Evolutionary conservation across 2,113 vertebrate species (phyloP).

Genomic region (Galemys pyrenaicus): DNA sequence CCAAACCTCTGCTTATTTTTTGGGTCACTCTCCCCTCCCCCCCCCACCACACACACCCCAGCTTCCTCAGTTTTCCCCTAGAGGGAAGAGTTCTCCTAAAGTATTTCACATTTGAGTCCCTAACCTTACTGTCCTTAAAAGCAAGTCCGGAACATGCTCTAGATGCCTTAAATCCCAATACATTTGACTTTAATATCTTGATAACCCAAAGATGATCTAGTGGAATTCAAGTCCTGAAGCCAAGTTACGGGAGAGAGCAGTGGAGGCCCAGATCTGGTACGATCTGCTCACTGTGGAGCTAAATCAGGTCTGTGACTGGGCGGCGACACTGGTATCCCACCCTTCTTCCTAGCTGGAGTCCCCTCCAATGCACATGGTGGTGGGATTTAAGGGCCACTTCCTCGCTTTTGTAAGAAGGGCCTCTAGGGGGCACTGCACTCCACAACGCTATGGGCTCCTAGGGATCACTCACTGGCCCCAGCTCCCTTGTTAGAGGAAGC

Average conservation of each 20-base stretch:
- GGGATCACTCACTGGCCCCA: neutral
- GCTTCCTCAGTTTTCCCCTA: neutral
- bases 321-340: neutral
- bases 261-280: neutral
- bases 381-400: too few species aligned
- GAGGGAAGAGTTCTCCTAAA: constrained; percentile 7
- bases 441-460: neutral
- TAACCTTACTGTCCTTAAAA: constrained; percentile 25
- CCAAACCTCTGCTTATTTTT: neutral
- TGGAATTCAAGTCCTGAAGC: neutral
- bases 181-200: neutral
- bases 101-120: neutral
- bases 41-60: neutral
- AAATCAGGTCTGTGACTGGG: neutral
- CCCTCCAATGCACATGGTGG: neutral
- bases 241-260: neutral
- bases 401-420: neutral
- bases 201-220: neutral
- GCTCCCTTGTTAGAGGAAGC: neutral
- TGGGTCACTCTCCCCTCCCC: neutral
- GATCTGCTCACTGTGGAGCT: neutral
- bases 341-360: neutral
- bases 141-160: neutral
- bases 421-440: constrained; percentile 33
- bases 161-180: neutral